Conservation (phyloP, 2,113 vertebrate genomes). For the Brienomyrus longianalis region DNA sequence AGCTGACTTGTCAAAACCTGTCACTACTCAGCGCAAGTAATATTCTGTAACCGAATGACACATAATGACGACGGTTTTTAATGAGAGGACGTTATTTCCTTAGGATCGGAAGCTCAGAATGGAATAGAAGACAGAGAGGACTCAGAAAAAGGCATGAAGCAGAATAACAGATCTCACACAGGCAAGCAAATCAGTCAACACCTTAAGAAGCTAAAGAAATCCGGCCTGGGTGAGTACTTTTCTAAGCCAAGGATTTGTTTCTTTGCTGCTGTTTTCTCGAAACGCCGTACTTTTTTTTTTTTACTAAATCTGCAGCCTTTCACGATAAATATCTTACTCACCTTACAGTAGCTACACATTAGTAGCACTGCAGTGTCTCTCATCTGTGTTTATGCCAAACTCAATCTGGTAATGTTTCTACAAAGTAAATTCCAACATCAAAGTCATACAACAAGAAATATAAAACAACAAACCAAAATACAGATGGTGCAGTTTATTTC, state of each 20-base stretch:
- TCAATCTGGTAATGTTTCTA: background rate
- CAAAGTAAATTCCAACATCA: background rate
- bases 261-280: background rate
- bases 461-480: background rate
- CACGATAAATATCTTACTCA: background rate
- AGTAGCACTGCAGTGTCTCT: background rate
- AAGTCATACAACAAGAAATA: background rate
- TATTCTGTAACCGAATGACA: background rate
- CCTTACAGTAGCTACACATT: background rate
- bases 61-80: background rate
- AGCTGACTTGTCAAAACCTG: background rate
- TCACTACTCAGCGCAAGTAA: background rate
- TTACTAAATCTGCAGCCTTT: background rate
- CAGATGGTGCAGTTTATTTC: background rate
- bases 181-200: slow-evolving; percentile 76
- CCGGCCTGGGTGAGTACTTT: slow-evolving; percentile 70
- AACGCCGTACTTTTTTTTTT: background rate
- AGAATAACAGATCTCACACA: slow-evolving; percentile 71
- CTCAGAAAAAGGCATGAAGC: slow-evolving; percentile 79
- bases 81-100: slow-evolving; percentile 38
- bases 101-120: slow-evolving; percentile 77
- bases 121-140: slow-evolving; percentile 52
- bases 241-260: background rate
- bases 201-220: slow-evolving; percentile 77
- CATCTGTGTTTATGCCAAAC: background rate